Evolutionary conservation across 2,888 invertebrate species (phyloP).

Genomic region (Pterobdella sp.): DNA sequence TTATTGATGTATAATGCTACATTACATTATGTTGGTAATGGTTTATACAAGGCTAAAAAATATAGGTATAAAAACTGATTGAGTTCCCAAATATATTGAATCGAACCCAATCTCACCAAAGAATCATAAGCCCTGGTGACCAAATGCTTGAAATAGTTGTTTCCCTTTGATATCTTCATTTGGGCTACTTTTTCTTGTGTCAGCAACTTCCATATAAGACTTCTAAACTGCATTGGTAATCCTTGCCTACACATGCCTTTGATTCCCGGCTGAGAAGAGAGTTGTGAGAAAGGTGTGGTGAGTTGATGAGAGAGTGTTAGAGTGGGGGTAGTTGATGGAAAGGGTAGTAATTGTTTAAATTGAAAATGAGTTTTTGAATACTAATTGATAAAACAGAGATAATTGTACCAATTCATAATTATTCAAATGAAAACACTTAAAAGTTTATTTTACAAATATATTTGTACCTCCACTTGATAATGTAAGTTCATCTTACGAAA

Average conservation of each 20-base stretch:
- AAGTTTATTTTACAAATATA: too few species aligned
- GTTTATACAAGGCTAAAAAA: background rate
- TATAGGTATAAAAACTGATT: background rate
- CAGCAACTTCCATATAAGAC: slow-evolving; percentile 52
- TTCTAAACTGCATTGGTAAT: slow-evolving; percentile 52
- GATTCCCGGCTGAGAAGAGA: slow-evolving; percentile 51
- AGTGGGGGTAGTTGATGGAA: too few species aligned
- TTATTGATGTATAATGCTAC: background rate
- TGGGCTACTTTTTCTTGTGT: slow-evolving; percentile 50
- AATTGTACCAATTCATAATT: too few species aligned
- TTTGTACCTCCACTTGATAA: too few species aligned
- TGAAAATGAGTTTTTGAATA: too few species aligned
- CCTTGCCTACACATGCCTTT: slow-evolving; percentile 53
- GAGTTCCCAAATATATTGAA: background rate
- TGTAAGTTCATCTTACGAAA: too few species aligned
- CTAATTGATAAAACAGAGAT: too few species aligned
- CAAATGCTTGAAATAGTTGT: slow-evolving; percentile 53
- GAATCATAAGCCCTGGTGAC: slow-evolving; percentile 52
- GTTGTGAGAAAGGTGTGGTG: too few species aligned
- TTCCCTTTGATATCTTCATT: slow-evolving; percentile 51
- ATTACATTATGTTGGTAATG: background rate
- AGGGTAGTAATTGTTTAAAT: background rate
- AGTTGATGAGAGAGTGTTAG: too few species aligned
- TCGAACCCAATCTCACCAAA: slow-evolving; percentile 44
- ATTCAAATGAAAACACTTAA: too few species aligned